Evolutionary conservation across 2,888 invertebrate species (phyloP).

Genomic region (Pinctada fucata): DNA sequence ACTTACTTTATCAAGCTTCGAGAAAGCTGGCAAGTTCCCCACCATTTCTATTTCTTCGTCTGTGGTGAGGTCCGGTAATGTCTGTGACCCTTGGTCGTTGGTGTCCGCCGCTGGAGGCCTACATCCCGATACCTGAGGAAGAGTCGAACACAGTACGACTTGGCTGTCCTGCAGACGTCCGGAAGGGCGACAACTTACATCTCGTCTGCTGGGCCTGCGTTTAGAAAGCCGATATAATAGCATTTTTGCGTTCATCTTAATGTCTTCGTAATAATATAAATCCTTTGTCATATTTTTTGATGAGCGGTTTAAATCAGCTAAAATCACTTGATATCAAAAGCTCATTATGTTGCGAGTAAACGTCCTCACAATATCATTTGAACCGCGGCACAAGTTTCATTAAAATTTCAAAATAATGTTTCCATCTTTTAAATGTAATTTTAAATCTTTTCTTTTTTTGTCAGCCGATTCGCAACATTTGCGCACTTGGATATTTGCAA

Average conservation of each 20-base stretch:
- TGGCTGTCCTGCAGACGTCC: constrained; percentile 9
- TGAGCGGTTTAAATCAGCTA: too few relatives aligned
- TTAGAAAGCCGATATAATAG: constrained; percentile 39
- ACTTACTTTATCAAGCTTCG: constrained; percentile 42
- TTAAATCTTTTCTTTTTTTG: too few relatives aligned
- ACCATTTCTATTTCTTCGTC: constrained; percentile 12
- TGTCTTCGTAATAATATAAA: not conserved
- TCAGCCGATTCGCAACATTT: too few relatives aligned
- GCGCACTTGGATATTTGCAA: too few relatives aligned
- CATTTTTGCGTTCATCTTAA: constrained; percentile 2
- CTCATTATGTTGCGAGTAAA: constrained; percentile 16
- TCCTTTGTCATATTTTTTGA: constrained; percentile 26
- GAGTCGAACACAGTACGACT: constrained; percentile 17
- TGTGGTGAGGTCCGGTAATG: constrained; percentile 6
- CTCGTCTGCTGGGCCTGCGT: constrained; percentile 46
- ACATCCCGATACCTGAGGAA: not conserved
- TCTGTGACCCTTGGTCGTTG: not conserved
- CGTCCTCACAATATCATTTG: constrained; percentile 17
- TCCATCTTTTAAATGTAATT: too few relatives aligned
- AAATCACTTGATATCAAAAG: constrained; percentile 28
- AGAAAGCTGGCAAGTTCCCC: constrained; percentile 31
- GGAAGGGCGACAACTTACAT: constrained; percentile 12
- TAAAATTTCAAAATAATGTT: constrained; percentile 20
- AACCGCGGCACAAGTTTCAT: constrained; percentile 21
- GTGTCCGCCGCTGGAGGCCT: not conserved